A percentile compares a stretch with the other conserved stretches of the same genome.
Conservation (phyloP, 2,888 invertebrate genomes). For the Cordylochernes scorpioides region DNA sequence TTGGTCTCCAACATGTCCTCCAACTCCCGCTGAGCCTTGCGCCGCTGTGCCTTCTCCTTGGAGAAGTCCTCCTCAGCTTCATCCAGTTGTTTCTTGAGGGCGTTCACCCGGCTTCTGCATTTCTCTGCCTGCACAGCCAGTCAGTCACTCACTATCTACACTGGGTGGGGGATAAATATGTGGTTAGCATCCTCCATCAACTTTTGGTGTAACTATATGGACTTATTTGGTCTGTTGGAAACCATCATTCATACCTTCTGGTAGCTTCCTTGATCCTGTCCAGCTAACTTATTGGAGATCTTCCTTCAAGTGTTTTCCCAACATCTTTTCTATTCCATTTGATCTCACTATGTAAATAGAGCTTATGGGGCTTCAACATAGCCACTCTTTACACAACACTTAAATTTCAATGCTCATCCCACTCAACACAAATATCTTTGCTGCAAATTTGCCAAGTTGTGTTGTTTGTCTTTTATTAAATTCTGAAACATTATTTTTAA, state of each 20-base stretch:
- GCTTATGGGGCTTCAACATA: too few relatives aligned
- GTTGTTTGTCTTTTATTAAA: too few relatives aligned
- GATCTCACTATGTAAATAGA: too few relatives aligned
- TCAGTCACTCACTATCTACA: not conserved
- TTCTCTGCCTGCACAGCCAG: constrained; percentile 24
- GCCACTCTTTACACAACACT: not conserved
- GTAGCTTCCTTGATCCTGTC: too few relatives aligned
- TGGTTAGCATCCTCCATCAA: not conserved
- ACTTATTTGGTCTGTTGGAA: not conserved
- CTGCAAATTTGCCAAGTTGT: too few relatives aligned
- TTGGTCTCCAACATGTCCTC: constrained; percentile 86
- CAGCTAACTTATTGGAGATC: too few relatives aligned
- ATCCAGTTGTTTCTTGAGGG: constrained; percentile 76
- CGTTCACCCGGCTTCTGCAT: constrained; percentile 29
- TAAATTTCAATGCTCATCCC: not conserved
- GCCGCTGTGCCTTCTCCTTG: constrained; percentile 71
- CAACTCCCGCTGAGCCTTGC: constrained; percentile 83
- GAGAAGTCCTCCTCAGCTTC: constrained; percentile 90
- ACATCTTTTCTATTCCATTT: too few relatives aligned
- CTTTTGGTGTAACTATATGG: not conserved
- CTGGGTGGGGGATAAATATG: not conserved
- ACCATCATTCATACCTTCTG: not conserved
- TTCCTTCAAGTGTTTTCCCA: too few relatives aligned
- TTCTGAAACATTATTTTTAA: too few relatives aligned
- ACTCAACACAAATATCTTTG: too few relatives aligned